Percentiles rank a stretch among this genome's conserved stretches.
These are phyloP conservation scores for Leucophenga maculata DNA, from an alignment of 2,888 invertebrate genomes.

Conservation along the genomic window DNA sequence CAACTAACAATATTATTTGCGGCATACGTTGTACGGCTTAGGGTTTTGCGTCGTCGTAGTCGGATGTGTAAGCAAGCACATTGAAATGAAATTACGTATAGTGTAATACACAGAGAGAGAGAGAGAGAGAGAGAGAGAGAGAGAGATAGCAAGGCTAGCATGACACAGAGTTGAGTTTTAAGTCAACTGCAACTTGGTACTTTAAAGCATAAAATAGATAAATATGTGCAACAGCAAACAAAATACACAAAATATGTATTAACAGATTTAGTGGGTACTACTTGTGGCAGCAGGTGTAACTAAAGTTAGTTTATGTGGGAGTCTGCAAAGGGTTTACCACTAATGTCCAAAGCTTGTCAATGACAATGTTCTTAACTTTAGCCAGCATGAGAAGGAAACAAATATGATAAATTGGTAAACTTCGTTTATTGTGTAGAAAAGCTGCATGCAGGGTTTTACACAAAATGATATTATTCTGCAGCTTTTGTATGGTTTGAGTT, in stretches of 20 bases:
- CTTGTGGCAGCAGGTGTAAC: background rate
- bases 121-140: background rate
- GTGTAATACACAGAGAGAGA: conserved; percentile 48
- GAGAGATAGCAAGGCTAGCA: background rate
- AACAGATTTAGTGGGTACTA: background rate
- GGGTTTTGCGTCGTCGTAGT: conserved; percentile 23
- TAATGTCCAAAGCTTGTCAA: conserved; percentile 4
- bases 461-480: background rate
- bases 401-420: background rate
- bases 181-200: no score
- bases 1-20: conserved; percentile 27
- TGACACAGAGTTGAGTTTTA: background rate
- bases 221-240: no score
- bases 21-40: conserved; percentile 28
- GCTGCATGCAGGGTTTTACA: background rate
- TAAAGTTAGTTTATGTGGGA: background rate
- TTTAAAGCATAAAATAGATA: no score
- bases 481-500: background rate
- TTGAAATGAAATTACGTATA: conserved; percentile 57
- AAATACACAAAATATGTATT: background rate
- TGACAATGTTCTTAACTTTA: background rate
- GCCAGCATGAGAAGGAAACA: background rate
- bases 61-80: conserved; percentile 43
- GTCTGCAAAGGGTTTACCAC: background rate
- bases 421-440: background rate